These are phyloP conservation scores for Andrena cerasifolii DNA, from an alignment of 1,140 invertebrate genomes.

Conservation along the genomic window DNA sequence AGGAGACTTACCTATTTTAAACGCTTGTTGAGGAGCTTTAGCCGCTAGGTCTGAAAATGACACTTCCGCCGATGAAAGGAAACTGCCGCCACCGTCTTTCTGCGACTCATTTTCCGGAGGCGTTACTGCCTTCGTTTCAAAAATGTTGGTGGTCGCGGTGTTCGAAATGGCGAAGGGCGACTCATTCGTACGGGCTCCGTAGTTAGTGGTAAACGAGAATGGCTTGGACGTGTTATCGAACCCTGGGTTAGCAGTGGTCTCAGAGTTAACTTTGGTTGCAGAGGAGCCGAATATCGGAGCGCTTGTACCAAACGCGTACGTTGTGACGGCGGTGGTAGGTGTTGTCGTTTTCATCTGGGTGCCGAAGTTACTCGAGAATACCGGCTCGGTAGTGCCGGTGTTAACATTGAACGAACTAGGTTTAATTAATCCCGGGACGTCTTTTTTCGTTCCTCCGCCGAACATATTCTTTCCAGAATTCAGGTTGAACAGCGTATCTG, in stretches of 20 bases:
- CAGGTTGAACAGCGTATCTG: slow-evolving; percentile 16
- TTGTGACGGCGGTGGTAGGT: background rate
- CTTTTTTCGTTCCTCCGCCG: slow-evolving; percentile 20
- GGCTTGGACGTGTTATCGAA: slow-evolving; percentile 18
- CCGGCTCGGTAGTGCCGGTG: background rate
- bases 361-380: slow-evolving; percentile 17
- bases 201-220: slow-evolving; percentile 25
- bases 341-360: slow-evolving; percentile 27
- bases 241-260: slow-evolving; percentile 27
- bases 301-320: background rate
- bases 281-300: slow-evolving; percentile 3
- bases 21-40: slow-evolving; percentile 63
- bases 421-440: background rate
- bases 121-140: slow-evolving; percentile 5
- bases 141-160: slow-evolving; percentile 13
- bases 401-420: slow-evolving; percentile 17
- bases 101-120: slow-evolving; percentile 18
- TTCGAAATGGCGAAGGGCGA: slow-evolving; percentile 23
- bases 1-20: slow-evolving; percentile 72
- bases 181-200: slow-evolving; percentile 16
- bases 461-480: slow-evolving; percentile 45
- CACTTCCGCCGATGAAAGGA: slow-evolving; percentile 56
- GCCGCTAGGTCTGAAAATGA: slow-evolving; percentile 74
- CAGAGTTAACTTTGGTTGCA: background rate
- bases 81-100: slow-evolving; percentile 44